Evolutionary conservation across 92 coral and sea anemone species (phyloP).

Genomic region (Porites lobata): DNA sequence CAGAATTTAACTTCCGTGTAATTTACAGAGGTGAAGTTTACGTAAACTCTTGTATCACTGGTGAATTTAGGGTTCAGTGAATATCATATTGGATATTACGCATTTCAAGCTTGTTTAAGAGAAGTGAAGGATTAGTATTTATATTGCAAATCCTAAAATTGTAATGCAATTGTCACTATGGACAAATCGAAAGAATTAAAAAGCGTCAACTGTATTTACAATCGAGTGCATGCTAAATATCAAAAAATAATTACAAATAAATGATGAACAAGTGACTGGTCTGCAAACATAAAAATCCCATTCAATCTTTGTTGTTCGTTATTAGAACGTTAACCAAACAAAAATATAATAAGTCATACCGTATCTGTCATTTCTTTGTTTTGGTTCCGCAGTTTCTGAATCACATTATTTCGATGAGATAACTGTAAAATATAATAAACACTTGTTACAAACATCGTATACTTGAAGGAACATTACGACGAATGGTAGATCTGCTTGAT

Average conservation of each 20-base stretch:
- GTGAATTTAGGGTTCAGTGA: neutral
- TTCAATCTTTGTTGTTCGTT: neutral
- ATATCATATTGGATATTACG: neutral
- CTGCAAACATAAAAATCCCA: neutral
- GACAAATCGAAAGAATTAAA: neutral
- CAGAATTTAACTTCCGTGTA: too few species aligned
- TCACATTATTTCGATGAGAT: constrained; percentile 86
- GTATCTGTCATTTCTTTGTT: constrained; percentile 73
- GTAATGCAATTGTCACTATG: neutral
- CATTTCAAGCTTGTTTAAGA: neutral
- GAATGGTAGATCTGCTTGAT: neutral
- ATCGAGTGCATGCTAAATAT: neutral
- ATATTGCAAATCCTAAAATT: neutral
- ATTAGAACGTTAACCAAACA: neutral
- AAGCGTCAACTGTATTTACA: neutral
- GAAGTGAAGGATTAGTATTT: neutral
- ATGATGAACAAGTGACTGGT: neutral
- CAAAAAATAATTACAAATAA: neutral
- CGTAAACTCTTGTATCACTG: neutral
- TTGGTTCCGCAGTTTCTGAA: constrained; percentile 81
- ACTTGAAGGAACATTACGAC: neutral
- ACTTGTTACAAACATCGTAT: neutral
- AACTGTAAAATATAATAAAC: constrained; percentile 63
- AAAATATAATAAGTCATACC: constrained; percentile 50
- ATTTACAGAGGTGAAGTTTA: neutral